These are phyloP conservation scores for Zaprionus tsacasi DNA, from an alignment of 1,140 invertebrate genomes.

Conservation along the genomic window DNA sequence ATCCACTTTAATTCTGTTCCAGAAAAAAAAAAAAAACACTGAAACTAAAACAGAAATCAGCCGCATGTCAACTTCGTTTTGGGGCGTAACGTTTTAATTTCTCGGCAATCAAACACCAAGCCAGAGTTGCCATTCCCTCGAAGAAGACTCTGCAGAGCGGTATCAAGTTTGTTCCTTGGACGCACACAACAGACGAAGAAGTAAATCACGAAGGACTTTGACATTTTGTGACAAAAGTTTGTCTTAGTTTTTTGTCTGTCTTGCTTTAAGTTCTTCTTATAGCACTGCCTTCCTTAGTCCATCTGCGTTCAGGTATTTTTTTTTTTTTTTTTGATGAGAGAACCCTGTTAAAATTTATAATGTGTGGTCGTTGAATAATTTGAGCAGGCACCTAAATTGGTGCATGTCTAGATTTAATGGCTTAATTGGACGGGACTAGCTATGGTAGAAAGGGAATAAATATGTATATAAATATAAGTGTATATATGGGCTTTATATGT, in stretches of 20 bases:
- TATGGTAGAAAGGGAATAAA: not conserved
- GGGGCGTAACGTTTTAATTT: slow-evolving; percentile 83
- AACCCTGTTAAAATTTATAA: slow-evolving; percentile 74
- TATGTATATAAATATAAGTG: too few species aligned
- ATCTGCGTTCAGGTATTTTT: slow-evolving; percentile 38
- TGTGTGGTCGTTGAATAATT: slow-evolving; percentile 82
- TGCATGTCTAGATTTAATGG: slow-evolving; percentile 81
- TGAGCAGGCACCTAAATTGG: slow-evolving; percentile 78
- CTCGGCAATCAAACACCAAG: slow-evolving; percentile 74
- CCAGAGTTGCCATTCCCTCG: slow-evolving; percentile 36
- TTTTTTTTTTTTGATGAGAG: slow-evolving; percentile 34
- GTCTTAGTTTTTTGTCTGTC: slow-evolving; percentile 27
- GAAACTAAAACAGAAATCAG: slow-evolving; percentile 25
- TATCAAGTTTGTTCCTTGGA: slow-evolving; percentile 4
- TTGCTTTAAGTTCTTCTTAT: slow-evolving; percentile 5
- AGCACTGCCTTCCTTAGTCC: not conserved
- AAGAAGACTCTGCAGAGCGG: not conserved
- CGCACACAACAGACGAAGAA: slow-evolving; percentile 44
- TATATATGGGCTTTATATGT: too few species aligned
- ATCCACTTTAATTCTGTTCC: slow-evolving; percentile 33
- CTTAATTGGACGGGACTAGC: slow-evolving; percentile 58
- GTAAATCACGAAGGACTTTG: slow-evolving; percentile 75
- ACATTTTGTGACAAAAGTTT: slow-evolving; percentile 76
- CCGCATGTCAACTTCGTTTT: slow-evolving; percentile 75
- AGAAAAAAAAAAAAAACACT: slow-evolving; percentile 25